phyloP scores from a whole-genome alignment of 1,140 invertebrate genomes.

The Camponotus floridanus region DNA sequence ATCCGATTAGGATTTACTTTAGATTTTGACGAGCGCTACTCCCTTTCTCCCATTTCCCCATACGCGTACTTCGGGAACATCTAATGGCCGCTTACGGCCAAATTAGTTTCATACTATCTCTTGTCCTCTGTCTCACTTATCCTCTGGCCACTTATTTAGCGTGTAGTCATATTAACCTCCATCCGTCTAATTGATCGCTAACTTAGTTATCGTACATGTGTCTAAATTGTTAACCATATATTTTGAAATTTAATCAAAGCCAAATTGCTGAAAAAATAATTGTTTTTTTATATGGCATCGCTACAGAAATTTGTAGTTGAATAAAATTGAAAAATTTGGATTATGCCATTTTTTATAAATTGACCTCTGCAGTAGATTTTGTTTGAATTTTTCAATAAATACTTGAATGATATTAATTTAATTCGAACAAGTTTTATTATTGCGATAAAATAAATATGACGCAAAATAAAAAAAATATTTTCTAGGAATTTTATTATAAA shows the following conservation, averaged over 20 bases:
- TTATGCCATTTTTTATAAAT: not conserved
- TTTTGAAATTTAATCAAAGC: not conserved
- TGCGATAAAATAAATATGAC: not conserved
- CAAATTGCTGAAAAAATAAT: not conserved
- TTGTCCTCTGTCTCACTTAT: constrained; percentile 16
- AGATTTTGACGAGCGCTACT: constrained; percentile 68
- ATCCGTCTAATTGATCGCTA: constrained; percentile 37
- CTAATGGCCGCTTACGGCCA: constrained; percentile 70
- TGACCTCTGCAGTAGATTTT: not conserved
- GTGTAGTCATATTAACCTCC: constrained; percentile 2
- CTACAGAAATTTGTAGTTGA: not conserved
- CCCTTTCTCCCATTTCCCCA: not conserved
- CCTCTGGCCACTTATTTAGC: constrained; percentile 40
- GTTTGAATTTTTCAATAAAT: constrained; percentile 13
- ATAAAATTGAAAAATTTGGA: not conserved
- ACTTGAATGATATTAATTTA: not conserved
- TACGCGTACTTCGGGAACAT: not conserved
- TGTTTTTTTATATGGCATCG: not conserved
- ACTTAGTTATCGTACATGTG: not conserved
- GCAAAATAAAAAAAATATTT: constrained; percentile 16
- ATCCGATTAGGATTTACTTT: constrained; percentile 75
- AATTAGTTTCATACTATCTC: constrained; percentile 68
- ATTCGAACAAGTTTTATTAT: not conserved
- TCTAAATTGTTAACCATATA: constrained; percentile 12
- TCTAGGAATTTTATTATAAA: not conserved